phyloP scores from a whole-genome alignment of 2,888 invertebrate genomes.

The Chymomyza procnemis region DNA sequence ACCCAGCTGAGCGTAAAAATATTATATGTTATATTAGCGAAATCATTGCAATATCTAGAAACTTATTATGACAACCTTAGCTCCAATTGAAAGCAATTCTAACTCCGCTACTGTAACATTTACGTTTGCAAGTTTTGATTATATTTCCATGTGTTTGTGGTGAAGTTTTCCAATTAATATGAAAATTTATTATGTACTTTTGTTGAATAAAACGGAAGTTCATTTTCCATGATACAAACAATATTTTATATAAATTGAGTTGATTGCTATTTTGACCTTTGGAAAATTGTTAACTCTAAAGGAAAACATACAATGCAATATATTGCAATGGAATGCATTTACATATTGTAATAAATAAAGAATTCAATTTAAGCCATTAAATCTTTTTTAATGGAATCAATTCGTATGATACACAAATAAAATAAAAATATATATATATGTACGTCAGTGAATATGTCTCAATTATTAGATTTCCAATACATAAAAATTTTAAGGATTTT shows the following conservation, averaged over 20 bases:
- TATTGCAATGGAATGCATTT: conserved; percentile 1
- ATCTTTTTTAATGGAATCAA: neutral
- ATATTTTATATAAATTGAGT: conserved; percentile 26
- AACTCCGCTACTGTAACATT: neutral
- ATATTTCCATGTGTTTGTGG: conserved; percentile 23
- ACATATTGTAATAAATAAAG: neutral
- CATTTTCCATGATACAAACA: conserved; percentile 39
- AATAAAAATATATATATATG: neutral
- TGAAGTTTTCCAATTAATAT: conserved; percentile 50
- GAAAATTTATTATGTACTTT: conserved; percentile 38
- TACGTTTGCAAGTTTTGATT: neutral
- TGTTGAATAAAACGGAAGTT: conserved; percentile 40
- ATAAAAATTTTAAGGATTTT: neutral
- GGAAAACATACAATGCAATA: conserved; percentile 44
- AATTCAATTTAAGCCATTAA: neutral
- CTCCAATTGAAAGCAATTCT: too few species aligned
- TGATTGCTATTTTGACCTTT: conserved; percentile 25
- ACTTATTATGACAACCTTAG: too few species aligned
- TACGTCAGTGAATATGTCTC: neutral
- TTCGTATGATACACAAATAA: neutral
- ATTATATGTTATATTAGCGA: too few species aligned
- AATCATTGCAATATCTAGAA: too few species aligned
- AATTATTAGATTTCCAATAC: neutral
- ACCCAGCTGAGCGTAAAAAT: too few species aligned
- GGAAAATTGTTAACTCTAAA: conserved; percentile 10